Evolutionary conservation across 2,888 invertebrate species (phyloP), one percentile per base, ranked within the genome.

Genomic region (Patella ulyssiponensis): DNA sequence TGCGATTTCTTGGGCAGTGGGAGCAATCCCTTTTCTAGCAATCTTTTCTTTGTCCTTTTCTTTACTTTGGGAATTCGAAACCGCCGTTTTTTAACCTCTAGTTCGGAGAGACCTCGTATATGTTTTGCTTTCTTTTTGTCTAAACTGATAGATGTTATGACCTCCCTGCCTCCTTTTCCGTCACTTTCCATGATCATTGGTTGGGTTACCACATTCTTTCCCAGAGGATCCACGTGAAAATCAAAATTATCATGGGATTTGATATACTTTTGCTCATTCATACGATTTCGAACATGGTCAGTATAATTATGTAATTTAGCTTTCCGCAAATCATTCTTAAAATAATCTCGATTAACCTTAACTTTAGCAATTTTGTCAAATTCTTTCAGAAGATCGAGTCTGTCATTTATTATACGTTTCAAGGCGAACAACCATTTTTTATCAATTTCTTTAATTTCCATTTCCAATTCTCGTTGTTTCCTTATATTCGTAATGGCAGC

Each of bases 401-500:
- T 51, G 64, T 80, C 76, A 15, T 75, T 54, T 23, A 71, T 74
- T 7, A 80, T 76, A 4, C 44, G 58, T 51, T 80, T 80, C 15
- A 77, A 71, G 51, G 78, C 76, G 15, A 72, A 23, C 73, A 76
- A 53, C 74, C 80, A 78, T 44, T 58, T 51, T 17, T 73, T 64
- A 20, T 80, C 80, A 9, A 80, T 74, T 15, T 80, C 80, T 56
- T 74, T 51, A 20, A 76, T 44, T 23, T 80, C 78, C 73, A 80
- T 54, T 44, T 80, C 80, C 52, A 80, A 75, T 70, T 80, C 78
- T 20, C 76, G 70, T 75, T 80, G 80, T 52, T 75, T 75, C 52
- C 76, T 74, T 54, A 80, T 77, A 71, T 80, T 80, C 75, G 76
- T 54, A 23, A 80, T 70, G n/a, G 78, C 76, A 27, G 80, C 80